phyloP scores from a whole-genome alignment of 2,113 vertebrate genomes.

The Pterophyllum scalare region DNA sequence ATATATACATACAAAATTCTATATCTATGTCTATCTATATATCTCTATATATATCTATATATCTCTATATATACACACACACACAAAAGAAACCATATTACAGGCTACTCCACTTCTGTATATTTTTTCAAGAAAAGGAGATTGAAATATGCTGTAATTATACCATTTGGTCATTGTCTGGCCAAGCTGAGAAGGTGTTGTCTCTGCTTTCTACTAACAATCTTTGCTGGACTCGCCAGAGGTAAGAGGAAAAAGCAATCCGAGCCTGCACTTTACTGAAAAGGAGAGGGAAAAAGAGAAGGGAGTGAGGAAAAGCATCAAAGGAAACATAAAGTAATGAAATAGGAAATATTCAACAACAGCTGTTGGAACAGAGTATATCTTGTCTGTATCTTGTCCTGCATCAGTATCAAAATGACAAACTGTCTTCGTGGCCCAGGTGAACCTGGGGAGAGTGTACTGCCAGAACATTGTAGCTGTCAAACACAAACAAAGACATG shows the following conservation, averaged over 20 bases:
- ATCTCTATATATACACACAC: background rate
- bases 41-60: too few relatives aligned
- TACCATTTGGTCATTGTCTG: conserved; percentile 95
- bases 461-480: conserved; percentile 55
- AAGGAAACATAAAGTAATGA: background rate
- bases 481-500: conserved; percentile 77
- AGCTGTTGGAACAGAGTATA: conserved; percentile 46
- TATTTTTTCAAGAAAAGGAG: conserved; percentile 31
- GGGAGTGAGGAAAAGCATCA: conserved; percentile 10
- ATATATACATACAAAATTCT: background rate
- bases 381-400: conserved; percentile 55
- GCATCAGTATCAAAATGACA: conserved; percentile 37
- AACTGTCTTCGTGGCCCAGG: conserved; percentile 58
- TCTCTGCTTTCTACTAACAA: conserved; percentile 85
- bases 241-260: conserved; percentile 92
- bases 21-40: too few relatives aligned
- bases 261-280: conserved; percentile 95
- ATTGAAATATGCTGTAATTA: conserved; percentile 39
- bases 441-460: conserved; percentile 44
- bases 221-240: conserved; percentile 90
- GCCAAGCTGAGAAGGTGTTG: conserved; percentile 80
- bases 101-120: conserved; percentile 17
- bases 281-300: conserved; percentile 34
- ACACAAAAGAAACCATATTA: conserved; percentile 45
- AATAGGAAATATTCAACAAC: conserved; percentile 2